Percentiles rank a stretch among this genome's conserved stretches.
Evolutionary conservation across 2,888 invertebrate species (phyloP).

Genomic region (Hypsopygia costalis): DNA sequence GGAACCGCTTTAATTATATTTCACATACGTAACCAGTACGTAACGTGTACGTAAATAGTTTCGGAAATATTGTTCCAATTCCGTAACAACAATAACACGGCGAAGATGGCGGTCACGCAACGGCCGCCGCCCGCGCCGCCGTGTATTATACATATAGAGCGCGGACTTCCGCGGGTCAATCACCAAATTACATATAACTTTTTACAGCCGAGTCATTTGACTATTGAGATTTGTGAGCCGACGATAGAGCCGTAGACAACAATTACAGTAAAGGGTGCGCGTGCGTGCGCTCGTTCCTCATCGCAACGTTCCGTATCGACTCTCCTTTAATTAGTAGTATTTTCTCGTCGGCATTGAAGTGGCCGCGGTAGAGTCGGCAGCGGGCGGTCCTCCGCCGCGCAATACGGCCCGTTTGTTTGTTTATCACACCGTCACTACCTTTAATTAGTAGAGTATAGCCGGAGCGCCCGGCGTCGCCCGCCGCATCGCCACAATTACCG

Average conservation of each 20-base stretch:
- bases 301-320: neutral
- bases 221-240: neutral
- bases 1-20: neutral
- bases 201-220: no score
- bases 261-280: no score
- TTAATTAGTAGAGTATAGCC: slow-evolving; percentile 39
- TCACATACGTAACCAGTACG: neutral
- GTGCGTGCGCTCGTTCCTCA: neutral
- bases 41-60: neutral
- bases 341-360: no score
- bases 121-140: neutral
- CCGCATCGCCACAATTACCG: slow-evolving; percentile 8
- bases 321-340: neutral
- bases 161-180: no score
- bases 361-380: neutral
- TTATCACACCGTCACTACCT: slow-evolving; percentile 47
- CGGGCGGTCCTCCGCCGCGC: neutral
- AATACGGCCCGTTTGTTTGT: slow-evolving; percentile 41
- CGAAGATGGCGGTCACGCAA: slow-evolving; percentile 1
- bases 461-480: slow-evolving; percentile 6
- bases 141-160: no score
- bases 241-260: no score
- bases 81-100: no score
- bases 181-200: no score
- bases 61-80: slow-evolving; percentile 9